Percentiles rank a stretch among this genome's conserved stretches.
phyloP scores from a whole-genome alignment of 2,888 invertebrate genomes.

The Synergus japonicus region DNA sequence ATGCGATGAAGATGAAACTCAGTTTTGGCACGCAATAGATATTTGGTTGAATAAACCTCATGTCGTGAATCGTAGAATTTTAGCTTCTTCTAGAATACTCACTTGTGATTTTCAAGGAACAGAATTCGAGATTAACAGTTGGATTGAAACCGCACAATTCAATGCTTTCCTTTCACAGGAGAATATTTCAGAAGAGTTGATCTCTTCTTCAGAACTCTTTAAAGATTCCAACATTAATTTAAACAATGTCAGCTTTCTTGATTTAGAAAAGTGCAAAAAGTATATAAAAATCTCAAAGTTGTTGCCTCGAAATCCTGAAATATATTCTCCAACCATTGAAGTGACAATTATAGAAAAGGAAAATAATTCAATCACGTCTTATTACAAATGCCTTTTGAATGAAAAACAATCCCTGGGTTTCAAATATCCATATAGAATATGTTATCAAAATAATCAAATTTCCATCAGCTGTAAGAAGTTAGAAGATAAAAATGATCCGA shows the following conservation, averaged over 20 bases:
- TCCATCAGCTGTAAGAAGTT: conserved; percentile 49
- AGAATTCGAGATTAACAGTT: conserved; percentile 45
- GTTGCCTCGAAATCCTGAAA: conserved; percentile 72
- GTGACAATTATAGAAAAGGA: conserved; percentile 74
- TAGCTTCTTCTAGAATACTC: conserved; percentile 76
- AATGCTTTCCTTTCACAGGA: conserved; percentile 46
- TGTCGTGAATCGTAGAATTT: conserved; percentile 85
- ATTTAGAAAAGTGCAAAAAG: conserved; percentile 56
- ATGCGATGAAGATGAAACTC: conserved; percentile 65
- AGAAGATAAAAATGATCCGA: conserved; percentile 50
- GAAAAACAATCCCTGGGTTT: conserved; percentile 77
- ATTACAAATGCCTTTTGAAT: conserved; percentile 77
- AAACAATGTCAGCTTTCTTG: conserved; percentile 46
- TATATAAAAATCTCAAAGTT: conserved; percentile 77
- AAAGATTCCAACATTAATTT: conserved; percentile 50
- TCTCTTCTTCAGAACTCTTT: conserved; percentile 66
- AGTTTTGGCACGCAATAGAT: conserved; percentile 83
- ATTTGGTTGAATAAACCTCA: conserved; percentile 85
- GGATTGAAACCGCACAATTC: conserved; percentile 46
- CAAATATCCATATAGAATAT: conserved; percentile 64
- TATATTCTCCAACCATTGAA: conserved; percentile 76
- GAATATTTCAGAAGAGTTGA: conserved; percentile 59
- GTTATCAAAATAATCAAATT: conserved; percentile 53
- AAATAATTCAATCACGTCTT: conserved; percentile 76
- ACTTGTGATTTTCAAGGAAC: conserved; percentile 51